Percentiles rank a stretch among this genome's conserved stretches.
These are phyloP conservation scores for Anthopleura sola DNA, from an alignment of 64 coral and sea anemone species.

Conservation along the genomic window DNA sequence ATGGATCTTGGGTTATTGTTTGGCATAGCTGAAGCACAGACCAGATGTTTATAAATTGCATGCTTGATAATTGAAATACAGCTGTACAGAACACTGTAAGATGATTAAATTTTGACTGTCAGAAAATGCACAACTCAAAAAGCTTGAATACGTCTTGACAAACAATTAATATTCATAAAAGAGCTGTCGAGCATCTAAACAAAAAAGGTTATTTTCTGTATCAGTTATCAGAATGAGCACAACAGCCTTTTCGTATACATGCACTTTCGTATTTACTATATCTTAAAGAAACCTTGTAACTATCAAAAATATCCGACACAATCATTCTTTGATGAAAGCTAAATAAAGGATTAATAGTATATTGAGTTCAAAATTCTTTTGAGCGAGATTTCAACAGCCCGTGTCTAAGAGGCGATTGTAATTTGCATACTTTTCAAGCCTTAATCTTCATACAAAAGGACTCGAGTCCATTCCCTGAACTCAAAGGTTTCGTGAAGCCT, in stretches of 20 bases:
- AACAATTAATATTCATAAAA: neutral
- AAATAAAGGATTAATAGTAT: neutral
- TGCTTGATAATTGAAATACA: neutral
- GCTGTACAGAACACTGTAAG: neutral
- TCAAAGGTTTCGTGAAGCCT: neutral
- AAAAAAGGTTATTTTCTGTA: neutral
- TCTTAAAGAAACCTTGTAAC: neutral
- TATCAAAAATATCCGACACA: neutral
- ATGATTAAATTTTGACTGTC: neutral
- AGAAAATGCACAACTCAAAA: neutral
- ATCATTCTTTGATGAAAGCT: neutral
- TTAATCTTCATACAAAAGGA: neutral
- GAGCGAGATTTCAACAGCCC: constrained; percentile 1
- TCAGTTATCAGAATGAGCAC: neutral
- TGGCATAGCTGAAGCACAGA: neutral
- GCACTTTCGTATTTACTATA: neutral
- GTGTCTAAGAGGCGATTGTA: neutral
- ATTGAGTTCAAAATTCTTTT: neutral
- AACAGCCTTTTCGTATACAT: neutral
- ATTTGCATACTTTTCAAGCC: neutral
- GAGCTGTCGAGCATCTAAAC: neutral
- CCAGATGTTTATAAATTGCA: neutral
- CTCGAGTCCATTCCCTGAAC: neutral
- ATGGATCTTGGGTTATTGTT: neutral
- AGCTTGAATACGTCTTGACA: no score